A percentile compares a stretch with the other conserved stretches of the same genome.
Evolutionary conservation across 2,888 invertebrate genomes (phyloP).

Genomic region (Flexamia atlantica): DNA sequence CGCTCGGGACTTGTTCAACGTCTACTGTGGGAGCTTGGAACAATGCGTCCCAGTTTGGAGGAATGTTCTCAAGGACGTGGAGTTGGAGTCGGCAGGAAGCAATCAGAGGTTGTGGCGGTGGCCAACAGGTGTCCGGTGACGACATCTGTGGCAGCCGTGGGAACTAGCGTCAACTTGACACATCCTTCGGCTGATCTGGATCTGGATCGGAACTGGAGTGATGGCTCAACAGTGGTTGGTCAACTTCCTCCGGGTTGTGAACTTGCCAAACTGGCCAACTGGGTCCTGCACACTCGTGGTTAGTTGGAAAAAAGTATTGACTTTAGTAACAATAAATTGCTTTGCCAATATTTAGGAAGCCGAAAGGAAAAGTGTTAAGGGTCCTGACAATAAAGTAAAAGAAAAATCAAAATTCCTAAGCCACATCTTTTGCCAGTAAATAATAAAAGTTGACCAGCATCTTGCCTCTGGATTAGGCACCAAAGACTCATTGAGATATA

Average conservation of each 20-base stretch:
- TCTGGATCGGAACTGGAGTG: slow-evolving; percentile 22
- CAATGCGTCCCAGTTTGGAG: slow-evolving; percentile 51
- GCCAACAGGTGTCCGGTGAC: slow-evolving; percentile 35
- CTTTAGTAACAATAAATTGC: no score
- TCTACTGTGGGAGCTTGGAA: background rate
- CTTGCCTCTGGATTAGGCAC: background rate
- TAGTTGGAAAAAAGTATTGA: no score
- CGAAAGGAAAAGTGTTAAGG: no score
- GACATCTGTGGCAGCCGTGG: slow-evolving; percentile 28
- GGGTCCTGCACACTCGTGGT: no score
- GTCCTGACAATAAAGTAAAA: no score
- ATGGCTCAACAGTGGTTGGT: slow-evolving; percentile 14
- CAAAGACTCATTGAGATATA: no score
- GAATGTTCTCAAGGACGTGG: slow-evolving; percentile 47
- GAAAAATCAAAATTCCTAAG: no score
- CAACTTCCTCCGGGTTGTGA: background rate
- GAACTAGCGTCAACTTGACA: slow-evolving; percentile 5
- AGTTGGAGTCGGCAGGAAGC: slow-evolving; percentile 33
- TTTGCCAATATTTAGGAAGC: no score
- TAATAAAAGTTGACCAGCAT: no score
- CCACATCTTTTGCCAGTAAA: no score
- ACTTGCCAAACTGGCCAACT: background rate
- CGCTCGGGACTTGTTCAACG: background rate
- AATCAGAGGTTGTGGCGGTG: slow-evolving; percentile 22
- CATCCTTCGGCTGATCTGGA: background rate